phyloP scores from a whole-genome alignment of 2,888 invertebrate species.

The Calameuta filiformis region DNA sequence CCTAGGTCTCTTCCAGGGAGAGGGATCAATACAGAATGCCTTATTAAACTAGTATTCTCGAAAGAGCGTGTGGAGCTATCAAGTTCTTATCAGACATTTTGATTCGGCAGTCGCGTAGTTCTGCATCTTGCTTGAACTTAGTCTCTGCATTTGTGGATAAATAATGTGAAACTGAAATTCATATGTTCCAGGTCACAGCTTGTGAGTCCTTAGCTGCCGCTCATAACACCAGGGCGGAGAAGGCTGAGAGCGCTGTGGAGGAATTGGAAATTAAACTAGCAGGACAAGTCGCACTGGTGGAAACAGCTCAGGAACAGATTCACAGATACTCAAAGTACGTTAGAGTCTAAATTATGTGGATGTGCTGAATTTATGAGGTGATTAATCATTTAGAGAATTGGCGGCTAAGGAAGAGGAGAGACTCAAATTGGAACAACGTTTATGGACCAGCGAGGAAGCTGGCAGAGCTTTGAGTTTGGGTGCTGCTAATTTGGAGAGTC shows the following conservation, averaged over 20 bases:
- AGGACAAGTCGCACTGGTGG: conserved; percentile 41
- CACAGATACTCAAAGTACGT: conserved; percentile 41
- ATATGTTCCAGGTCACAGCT: conserved; percentile 35
- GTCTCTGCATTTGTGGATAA: neutral
- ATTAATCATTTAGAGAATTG: conserved; percentile 33
- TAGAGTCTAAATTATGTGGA: neutral
- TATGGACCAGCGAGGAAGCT: conserved; percentile 42
- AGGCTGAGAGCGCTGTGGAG: conserved; percentile 41
- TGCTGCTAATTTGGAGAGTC: conserved; percentile 41
- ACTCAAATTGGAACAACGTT: conserved; percentile 37
- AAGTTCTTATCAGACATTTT: neutral
- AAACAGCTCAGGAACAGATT: conserved; percentile 44
- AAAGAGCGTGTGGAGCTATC: neutral
- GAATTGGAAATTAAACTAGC: conserved; percentile 45
- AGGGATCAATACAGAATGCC: conserved; percentile 41
- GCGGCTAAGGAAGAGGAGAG: conserved; percentile 43
- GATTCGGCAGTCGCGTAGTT: neutral
- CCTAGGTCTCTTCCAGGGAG: conserved; percentile 34
- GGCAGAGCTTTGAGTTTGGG: conserved; percentile 38
- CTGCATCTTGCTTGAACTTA: neutral
- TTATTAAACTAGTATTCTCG: conserved; percentile 25
- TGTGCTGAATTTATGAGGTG: neutral
- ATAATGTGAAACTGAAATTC: neutral
- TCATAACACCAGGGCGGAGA: conserved; percentile 37
- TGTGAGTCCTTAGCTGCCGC: conserved; percentile 44